Conservation (phyloP, 1,140 invertebrate genomes). For the Zaprionus nigranus region DNA sequence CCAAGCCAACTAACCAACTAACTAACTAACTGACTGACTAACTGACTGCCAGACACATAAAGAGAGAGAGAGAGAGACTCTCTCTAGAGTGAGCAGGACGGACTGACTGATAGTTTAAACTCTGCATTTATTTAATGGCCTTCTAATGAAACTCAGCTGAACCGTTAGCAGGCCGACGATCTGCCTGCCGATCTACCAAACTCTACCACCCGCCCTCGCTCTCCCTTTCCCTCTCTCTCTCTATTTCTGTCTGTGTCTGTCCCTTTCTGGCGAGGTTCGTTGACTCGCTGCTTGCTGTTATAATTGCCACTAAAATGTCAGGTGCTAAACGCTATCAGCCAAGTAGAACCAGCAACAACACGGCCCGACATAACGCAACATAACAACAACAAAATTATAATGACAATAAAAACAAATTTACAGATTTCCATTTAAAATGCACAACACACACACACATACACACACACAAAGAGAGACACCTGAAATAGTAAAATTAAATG, state of each 20-base stretch:
- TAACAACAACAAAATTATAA: constrained; percentile 67
- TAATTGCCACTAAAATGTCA: constrained; percentile 83
- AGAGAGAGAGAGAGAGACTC: neutral
- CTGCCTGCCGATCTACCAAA: constrained; percentile 5
- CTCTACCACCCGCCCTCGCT: no score
- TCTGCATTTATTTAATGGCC: constrained; percentile 57
- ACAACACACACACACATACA: constrained; percentile 37
- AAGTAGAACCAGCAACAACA: constrained; percentile 71
- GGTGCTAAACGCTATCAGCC: constrained; percentile 82
- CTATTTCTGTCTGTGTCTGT: neutral
- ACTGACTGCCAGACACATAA: neutral
- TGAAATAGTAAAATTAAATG: constrained; percentile 66
- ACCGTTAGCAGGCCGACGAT: constrained; percentile 35
- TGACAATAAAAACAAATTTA: constrained; percentile 82
- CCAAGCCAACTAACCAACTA: constrained; percentile 36
- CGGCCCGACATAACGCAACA: constrained; percentile 22
- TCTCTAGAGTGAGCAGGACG: neutral
- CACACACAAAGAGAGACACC: neutral
- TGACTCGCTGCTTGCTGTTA: constrained; percentile 66
- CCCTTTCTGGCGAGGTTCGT: constrained; percentile 59
- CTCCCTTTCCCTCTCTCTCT: constrained; percentile 27
- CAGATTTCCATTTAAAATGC: constrained; percentile 76
- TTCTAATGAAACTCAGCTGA: constrained; percentile 49
- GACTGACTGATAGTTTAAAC: constrained; percentile 41
- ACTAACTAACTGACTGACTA: constrained; percentile 45